phyloP scores from a whole-genome alignment of 2,797 vertebrate genomes.

The Hypotaenidia philippensis region DNA sequence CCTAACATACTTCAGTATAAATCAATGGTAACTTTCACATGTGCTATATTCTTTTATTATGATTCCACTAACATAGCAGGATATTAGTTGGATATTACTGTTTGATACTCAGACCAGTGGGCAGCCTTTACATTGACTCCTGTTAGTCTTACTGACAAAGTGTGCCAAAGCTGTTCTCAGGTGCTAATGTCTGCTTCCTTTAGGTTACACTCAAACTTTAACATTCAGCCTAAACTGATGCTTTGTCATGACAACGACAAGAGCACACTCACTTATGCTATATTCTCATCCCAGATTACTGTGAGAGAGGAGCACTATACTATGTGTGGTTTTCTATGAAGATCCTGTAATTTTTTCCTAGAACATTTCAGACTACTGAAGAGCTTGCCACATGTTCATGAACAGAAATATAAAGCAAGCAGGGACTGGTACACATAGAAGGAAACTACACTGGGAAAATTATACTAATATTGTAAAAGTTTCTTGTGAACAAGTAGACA shows the following conservation, averaged over 20 bases:
- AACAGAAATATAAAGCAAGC: not conserved
- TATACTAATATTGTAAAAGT: not conserved
- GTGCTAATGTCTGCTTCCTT: not conserved
- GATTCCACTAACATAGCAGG: not conserved
- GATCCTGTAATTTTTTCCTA: not conserved
- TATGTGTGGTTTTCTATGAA: not conserved
- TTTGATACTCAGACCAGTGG: not conserved
- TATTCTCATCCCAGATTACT: not conserved
- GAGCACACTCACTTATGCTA: not conserved
- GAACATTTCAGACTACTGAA: not conserved
- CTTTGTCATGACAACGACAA: not conserved
- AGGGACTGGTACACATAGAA: fast-evolving
- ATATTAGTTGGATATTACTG: not conserved
- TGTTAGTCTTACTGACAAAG: not conserved
- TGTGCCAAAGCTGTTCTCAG: not conserved
- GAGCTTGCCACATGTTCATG: not conserved
- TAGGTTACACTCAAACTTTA: not conserved
- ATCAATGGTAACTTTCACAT: not conserved
- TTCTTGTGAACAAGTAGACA: not conserved
- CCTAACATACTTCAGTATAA: not conserved
- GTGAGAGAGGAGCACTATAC: not conserved
- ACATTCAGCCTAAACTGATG: not conserved
- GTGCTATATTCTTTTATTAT: not conserved
- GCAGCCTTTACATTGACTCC: not conserved
- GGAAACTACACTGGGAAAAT: not conserved